Percentiles rank a stretch among this genome's conserved stretches.
These are phyloP conservation scores for Formica exsecta DNA, from an alignment of 1,140 invertebrate species.

Conservation along the genomic window DNA sequence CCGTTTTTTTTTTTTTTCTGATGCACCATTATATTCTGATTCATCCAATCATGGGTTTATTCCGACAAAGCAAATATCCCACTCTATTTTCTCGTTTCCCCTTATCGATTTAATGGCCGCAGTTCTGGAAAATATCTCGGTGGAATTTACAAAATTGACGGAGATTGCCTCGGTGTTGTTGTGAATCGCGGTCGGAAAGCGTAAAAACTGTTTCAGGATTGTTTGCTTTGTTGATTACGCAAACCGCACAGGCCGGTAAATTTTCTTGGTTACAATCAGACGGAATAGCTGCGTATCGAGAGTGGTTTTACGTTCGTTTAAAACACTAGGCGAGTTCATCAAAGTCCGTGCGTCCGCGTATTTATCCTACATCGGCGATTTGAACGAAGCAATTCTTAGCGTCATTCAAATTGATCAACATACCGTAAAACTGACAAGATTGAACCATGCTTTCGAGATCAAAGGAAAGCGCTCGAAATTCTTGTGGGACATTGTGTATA, in stretches of 20 bases:
- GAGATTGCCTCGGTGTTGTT: constrained; percentile 30
- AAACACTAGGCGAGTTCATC: not conserved
- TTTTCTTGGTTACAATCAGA: constrained; percentile 35
- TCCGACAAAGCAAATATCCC: constrained; percentile 40
- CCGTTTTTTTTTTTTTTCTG: not conserved
- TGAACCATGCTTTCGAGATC: constrained; percentile 8
- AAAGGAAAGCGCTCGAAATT: constrained; percentile 21
- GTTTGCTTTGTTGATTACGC: constrained; percentile 37
- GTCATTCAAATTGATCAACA: constrained; percentile 30
- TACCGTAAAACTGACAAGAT: constrained; percentile 8
- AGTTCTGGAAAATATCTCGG: constrained; percentile 43
- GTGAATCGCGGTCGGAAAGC: not conserved
- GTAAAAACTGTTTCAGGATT: constrained; percentile 40
- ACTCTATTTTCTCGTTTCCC: not conserved
- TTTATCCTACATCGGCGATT: not conserved
- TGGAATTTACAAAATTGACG: constrained; percentile 47
- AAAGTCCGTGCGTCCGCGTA: not conserved
- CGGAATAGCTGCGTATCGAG: not conserved
- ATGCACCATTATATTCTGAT: constrained; percentile 27
- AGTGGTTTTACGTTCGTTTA: not conserved
- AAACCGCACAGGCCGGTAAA: constrained; percentile 1
- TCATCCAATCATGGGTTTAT: constrained; percentile 37
- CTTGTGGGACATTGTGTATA: not conserved
- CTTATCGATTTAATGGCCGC: constrained; percentile 33
- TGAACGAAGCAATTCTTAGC: constrained; percentile 18